Base-by-base conservation (phyloP, 2,797 vertebrate species). In the Sciurus carolinensis region DNA sequence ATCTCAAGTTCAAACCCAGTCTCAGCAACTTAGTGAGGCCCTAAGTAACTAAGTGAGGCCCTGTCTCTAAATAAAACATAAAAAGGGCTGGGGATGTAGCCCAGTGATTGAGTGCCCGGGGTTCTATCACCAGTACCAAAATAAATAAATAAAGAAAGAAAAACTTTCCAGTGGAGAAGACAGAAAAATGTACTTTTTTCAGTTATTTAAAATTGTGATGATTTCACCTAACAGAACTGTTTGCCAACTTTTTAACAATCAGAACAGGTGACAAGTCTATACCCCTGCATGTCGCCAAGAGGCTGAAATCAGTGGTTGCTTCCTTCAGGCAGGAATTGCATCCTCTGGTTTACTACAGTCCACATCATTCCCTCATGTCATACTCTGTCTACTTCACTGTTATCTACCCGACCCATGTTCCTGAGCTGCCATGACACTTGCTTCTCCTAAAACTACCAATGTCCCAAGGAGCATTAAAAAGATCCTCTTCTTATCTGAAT, bases 391-490 rank as follows among this genome's bases (percentile, higher is more conserved):
- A 33, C n/a, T 66, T 44, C 54, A 10, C n/a, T 62, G 24, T 26
- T 39, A 87, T 9, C 54, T 83, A 66, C 59, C 80, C 50, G 50
- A 52, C 6, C 2, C 13, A 1, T 64, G 28, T 39, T 76, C 17
- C 39, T 30, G 33, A 57, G 30, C 82, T 75, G 26, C 66, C 69
- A 33, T 64, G 64, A 88, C 18, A 36, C 30, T 47, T 39, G 47
- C n/a, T 42, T 95, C 50, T 72, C 77, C 72, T 79, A 82, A 88
- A 87, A n/a, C 57, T 62, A 92, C 52, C 57, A 86, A 83, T 47
- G 66, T 12, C 36, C 71, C 86, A 22, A 18, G 7, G 30, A 69
- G 42, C 30, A 81, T 9, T 13, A 81, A 13, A 57, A 87, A 76
- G 42, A 81, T 52, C 22, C 36, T 42, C 10, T 39, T 90, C 82